These are phyloP conservation scores for Euborellia annulipes DNA, from an alignment of 1,140 invertebrate species.

Conservation along the genomic window DNA sequence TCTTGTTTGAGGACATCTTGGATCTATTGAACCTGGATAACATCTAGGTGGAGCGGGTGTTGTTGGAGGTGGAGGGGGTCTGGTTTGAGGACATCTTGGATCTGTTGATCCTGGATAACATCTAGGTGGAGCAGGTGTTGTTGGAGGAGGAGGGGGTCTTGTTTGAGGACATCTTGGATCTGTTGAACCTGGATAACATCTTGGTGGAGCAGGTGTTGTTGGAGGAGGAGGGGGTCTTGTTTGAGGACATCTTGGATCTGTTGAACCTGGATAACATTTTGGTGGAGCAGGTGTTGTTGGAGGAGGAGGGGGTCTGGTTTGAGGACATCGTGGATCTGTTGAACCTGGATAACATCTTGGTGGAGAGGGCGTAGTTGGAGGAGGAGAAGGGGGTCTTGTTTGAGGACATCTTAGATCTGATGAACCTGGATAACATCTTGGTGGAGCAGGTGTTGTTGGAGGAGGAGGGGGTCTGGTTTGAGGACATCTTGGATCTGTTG, in stretches of 20 bases:
- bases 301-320: constrained; percentile 11
- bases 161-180: constrained; percentile 13
- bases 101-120: constrained; percentile 11
- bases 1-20: constrained; percentile 12
- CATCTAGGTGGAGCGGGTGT: too few species aligned
- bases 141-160: constrained; percentile 5
- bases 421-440: constrained; percentile 22
- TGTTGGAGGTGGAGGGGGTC: too few species aligned
- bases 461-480: constrained; percentile 35
- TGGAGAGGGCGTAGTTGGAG: constrained; percentile 14
- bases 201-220: constrained; percentile 10
- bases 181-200: constrained; percentile 21
- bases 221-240: constrained; percentile 1
- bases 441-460: constrained; percentile 25
- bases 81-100: too few species aligned
- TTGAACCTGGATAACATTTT: constrained; percentile 8
- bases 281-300: constrained; percentile 14
- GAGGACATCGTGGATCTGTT: constrained; percentile 19
- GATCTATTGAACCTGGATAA: constrained; percentile 7
- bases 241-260: constrained; percentile 19
- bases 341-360: constrained; percentile 19
- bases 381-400: constrained; percentile 16
- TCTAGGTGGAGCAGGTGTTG: constrained; percentile 2
- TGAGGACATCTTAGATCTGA: constrained; percentile 27
- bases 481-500: constrained; percentile 39